Evolutionary conservation across 2,797 vertebrate species (phyloP), one percentile per base, ranked within the genome.

Genomic region (Cyprinella venusta): DNA sequence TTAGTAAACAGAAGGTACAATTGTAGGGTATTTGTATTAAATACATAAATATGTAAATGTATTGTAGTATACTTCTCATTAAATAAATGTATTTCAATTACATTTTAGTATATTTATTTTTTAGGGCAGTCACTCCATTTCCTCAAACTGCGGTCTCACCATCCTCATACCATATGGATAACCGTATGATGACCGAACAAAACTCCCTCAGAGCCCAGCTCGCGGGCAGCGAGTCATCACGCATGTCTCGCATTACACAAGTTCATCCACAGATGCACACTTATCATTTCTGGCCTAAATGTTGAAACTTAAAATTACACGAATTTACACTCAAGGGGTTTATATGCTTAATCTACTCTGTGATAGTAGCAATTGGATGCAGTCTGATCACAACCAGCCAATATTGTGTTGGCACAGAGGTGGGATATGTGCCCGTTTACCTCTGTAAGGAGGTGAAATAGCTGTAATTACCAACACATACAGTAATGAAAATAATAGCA

Each of bases 121-220:
- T 45, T 30, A 45, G 42, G 12, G 42, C 12, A 45, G 79, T 18
- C 61, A 75, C 61, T 79, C 81, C 85, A 52, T 69, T 81, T 86
- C 83, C 85, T 87, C 54, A 74, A 80, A 82, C 90, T 88, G 88
- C 88, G 90, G 91, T 83, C 86, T 84, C 71, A 76, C 81, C 81
- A 80, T 86, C 88, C 84, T 87, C 83, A 84, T 88, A 80, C 89
- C 90, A 92, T 90, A 91, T 86, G 90, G 89, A 64, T n/a, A n/a
- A n/a, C n/a, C 1, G 9, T 64, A n/a, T 70, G 64, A 84, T 40
- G 42, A 61, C 54, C 1, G n/a, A 24, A 81, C 2, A 48, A 69
- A 87, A 61, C 68, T 78, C 70, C 76, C 64, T 69, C 42, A 42
- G 69, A 76, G 78, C 74, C 63, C 36, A 9, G 19, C 26, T 54